A percentile compares a stretch with the other conserved stretches of the same genome.
These are phyloP conservation scores for Drosophila yakuba DNA, from an alignment of 1,140 invertebrate genomes.

Conservation along the genomic window DNA sequence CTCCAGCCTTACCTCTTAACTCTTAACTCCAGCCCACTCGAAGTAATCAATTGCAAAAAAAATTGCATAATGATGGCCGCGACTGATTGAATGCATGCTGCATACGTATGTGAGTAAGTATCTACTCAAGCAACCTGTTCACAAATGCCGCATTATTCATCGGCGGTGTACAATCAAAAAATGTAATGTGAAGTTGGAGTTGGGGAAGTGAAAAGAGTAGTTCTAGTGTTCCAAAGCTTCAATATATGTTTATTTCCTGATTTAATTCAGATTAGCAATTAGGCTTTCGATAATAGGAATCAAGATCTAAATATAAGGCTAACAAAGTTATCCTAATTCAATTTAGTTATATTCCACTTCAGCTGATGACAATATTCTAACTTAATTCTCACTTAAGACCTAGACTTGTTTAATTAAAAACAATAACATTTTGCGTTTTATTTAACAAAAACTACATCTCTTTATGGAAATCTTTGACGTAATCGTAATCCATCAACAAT, in stretches of 20 bases:
- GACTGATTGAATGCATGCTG: constrained; percentile 24
- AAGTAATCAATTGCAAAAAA: constrained; percentile 43
- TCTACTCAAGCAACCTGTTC: constrained; percentile 36
- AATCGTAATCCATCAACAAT: background rate
- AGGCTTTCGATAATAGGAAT: background rate
- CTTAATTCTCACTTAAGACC: constrained; percentile 6
- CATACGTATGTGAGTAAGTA: constrained; percentile 6
- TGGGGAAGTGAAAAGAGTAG: constrained; percentile 6
- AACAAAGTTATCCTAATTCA: background rate
- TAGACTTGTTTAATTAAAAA: background rate
- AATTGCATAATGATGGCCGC: constrained; percentile 48
- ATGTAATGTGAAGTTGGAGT: background rate
- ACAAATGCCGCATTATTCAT: constrained; percentile 51
- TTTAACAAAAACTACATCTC: no score
- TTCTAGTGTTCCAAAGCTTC: background rate
- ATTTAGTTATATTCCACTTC: background rate
- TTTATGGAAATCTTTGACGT: background rate
- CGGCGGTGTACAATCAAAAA: constrained; percentile 27
- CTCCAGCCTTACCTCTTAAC: constrained; percentile 10
- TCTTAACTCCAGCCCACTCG: constrained; percentile 11
- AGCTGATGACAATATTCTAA: background rate
- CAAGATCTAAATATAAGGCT: background rate
- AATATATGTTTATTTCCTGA: background rate
- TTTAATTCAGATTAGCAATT: no score
- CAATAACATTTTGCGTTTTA: constrained; percentile 1